phyloP scores from a whole-genome alignment of 2,113 vertebrate species.

The Rhipidura dahli region DNA sequence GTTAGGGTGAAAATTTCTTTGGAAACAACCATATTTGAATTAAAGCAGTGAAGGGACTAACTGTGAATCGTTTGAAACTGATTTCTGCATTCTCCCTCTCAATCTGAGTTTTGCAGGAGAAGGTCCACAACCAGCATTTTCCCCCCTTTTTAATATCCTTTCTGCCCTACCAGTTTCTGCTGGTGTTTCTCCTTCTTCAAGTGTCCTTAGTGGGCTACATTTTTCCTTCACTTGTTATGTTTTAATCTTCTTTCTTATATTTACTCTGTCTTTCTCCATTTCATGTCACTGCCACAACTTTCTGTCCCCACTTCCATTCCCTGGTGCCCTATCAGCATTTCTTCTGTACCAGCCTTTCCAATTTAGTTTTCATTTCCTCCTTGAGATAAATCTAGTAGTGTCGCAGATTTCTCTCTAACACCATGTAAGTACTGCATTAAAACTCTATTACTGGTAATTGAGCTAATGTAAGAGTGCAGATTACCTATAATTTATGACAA shows the following conservation, averaged over 20 bases:
- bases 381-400: conserved; percentile 62
- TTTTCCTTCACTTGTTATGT: not conserved
- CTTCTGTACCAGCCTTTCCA: conserved; percentile 3
- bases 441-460: conserved; percentile 77
- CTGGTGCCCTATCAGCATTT: not conserved
- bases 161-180: not conserved
- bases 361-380: conserved; percentile 53
- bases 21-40: not conserved
- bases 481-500: conserved; percentile 77
- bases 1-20: not conserved
- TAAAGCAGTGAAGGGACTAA: not conserved
- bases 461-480: conserved; percentile 74
- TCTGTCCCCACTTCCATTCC: not conserved
- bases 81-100: not conserved
- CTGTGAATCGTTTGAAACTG: not conserved
- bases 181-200: not conserved
- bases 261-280: not conserved
- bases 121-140: not conserved
- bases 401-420: conserved; percentile 62
- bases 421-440: conserved; percentile 75
- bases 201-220: not conserved
- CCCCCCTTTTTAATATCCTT: not conserved
- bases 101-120: not conserved
- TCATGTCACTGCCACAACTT: not conserved
- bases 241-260: not conserved